A percentile compares a stretch with the other conserved stretches of the same genome.
Conservation (phyloP, 2,888 invertebrate species). For the Pandemis corylana region DNA sequence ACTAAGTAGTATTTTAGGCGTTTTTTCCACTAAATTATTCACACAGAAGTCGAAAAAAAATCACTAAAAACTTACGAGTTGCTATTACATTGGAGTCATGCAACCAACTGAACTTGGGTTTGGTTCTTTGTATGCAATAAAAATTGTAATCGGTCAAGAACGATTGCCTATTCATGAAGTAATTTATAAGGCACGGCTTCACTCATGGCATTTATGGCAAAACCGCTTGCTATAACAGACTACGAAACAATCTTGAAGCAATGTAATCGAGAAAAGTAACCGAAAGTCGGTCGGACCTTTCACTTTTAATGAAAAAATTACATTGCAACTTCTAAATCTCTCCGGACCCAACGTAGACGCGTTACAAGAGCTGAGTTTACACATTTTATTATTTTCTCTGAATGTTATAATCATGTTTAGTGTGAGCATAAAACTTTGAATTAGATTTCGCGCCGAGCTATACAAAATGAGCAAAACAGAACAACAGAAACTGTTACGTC, state of each 20-base stretch:
- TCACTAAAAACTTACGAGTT: background rate
- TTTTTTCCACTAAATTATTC: background rate
- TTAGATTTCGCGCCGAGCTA: too few relatives aligned
- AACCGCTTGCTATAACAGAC: background rate
- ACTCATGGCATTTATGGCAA: background rate
- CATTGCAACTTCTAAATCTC: background rate
- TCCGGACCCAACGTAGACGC: background rate
- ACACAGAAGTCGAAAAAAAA: background rate
- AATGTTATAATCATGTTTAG: too few relatives aligned
- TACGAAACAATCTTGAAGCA: background rate
- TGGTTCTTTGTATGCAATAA: background rate
- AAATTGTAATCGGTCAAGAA: background rate
- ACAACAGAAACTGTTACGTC: too few relatives aligned
- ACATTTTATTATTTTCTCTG: background rate
- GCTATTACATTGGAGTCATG: background rate
- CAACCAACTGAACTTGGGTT: background rate
- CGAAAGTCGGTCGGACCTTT: slow-evolving; percentile 2
- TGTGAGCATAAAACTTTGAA: too few relatives aligned
- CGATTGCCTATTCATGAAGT: background rate
- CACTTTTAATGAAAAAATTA: slow-evolving; percentile 2
- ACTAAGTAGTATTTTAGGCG: too few relatives aligned
- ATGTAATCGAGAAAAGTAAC: background rate
- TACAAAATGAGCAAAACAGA: too few relatives aligned
- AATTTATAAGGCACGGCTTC: background rate
- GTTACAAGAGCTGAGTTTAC: background rate